phyloP scores from a whole-genome alignment of 2,113 vertebrate species.

The Myrmecophaga tridactyla region DNA sequence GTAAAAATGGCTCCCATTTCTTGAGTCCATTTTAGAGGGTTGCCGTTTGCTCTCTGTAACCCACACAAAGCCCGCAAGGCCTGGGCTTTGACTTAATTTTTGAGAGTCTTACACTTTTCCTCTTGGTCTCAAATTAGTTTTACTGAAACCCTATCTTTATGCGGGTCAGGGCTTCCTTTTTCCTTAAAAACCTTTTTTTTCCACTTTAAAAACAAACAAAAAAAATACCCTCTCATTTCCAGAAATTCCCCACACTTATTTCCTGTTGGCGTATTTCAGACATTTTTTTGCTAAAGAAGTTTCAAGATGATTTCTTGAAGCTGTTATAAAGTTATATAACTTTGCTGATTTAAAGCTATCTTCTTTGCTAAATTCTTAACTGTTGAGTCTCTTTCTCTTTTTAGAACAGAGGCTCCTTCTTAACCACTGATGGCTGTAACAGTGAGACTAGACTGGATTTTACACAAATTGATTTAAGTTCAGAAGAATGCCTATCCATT shows the following conservation, averaged over 20 bases:
- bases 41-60: neutral
- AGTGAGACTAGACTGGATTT: neutral
- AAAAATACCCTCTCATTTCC: conserved; percentile 53
- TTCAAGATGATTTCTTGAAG: conserved; percentile 72
- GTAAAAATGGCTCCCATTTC: neutral
- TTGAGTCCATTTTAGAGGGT: neutral
- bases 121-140: conserved; percentile 57
- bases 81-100: neutral
- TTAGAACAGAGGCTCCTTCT: neutral
- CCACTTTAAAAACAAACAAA: conserved; percentile 58
- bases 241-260: conserved; percentile 71
- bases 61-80: neutral
- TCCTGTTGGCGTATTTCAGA: conserved; percentile 57
- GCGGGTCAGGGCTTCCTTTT: conserved; percentile 67
- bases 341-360: conserved; percentile 41
- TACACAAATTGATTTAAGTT: neutral
- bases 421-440: neutral
- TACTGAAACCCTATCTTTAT: conserved; percentile 71
- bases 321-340: conserved; percentile 46
- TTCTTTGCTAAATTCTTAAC: conserved; percentile 52
- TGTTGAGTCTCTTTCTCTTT: conserved; percentile 18
- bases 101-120: neutral
- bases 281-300: conserved; percentile 63
- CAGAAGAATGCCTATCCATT: neutral
- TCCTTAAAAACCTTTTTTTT: conserved; percentile 44